A percentile compares a stretch with the other conserved stretches of the same genome.
Conservation (phyloP, 2,888 invertebrate genomes). For the Arctia plantaginis region DNA sequence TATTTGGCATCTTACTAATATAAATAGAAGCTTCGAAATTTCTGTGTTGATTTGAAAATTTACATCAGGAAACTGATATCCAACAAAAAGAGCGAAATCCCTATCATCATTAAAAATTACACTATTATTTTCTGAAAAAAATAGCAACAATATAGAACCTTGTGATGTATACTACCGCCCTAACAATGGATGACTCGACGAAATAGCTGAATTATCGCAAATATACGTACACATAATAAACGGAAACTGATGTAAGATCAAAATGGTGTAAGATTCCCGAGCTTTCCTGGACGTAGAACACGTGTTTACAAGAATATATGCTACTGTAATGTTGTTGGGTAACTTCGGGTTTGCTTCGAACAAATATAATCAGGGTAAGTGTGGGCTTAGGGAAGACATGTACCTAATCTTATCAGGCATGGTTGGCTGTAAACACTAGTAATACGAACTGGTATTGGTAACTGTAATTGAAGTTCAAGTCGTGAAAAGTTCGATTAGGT, state of each 20-base stretch:
- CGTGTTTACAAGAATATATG: background rate
- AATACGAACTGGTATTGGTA: background rate
- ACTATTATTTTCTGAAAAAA: background rate
- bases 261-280: background rate
- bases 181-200: background rate
- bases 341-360: background rate
- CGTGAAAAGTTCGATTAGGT: background rate
- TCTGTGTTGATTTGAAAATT: too few species aligned
- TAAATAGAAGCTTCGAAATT: background rate
- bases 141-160: background rate
- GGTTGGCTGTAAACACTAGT: background rate
- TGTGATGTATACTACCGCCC: background rate
- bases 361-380: slow-evolving; percentile 6
- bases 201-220: slow-evolving; percentile 7
- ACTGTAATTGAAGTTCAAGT: background rate
- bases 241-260: background rate
- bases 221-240: slow-evolving; percentile 10
- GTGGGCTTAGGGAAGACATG: background rate
- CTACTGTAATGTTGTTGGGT: background rate
- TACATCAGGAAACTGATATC: too few species aligned
- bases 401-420: background rate
- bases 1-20: background rate
- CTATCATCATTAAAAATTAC: background rate
- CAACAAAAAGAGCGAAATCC: too few species aligned
- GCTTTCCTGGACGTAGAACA: background rate